Evolutionary conservation across 1,140 invertebrate species (phyloP), one percentile per base, ranked within the genome.

Genomic region (Branchinecta lindahli): DNA sequence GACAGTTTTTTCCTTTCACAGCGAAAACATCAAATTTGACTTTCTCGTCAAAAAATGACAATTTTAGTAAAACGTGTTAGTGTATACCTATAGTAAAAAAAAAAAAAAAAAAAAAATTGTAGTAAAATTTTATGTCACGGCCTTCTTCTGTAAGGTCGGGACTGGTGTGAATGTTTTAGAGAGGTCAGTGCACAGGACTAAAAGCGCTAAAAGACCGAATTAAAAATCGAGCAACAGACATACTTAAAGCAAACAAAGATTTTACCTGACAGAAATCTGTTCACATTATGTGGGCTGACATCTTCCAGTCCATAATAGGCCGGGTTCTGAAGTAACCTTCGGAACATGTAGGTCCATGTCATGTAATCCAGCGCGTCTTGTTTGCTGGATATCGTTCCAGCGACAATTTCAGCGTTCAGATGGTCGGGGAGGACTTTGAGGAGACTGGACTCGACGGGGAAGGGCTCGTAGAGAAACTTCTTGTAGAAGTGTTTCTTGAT

Each of bases 401-500:
- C 75, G 12, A 85, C 85, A 66, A 98, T 90, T 83, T 99, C 97
- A 3, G 97, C 97, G 81, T 99, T 99, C 66, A 99, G 83, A 80
- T 99, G 97, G 80, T 99, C 96, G 0, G 95, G 85, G 12, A 99
- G 78, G 0, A 97, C 95, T 69, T 86, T 84, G 8, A 98, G 79
- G 15, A 99, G 79, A 78, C 88, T 95, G 0, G 95, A 98, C 79
- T 99, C 97, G 0, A 99, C 96, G 0, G 97, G 97, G 79, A 99
- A 99, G 0, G 97, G 97, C 78, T 99, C 94, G 78, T 99, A 98
- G 0, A 99, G 79, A 79, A 99, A 99, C 78, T 96, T 96, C 77
- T 97, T 97, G 80, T 99, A 99, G 81, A 98, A 99, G 77, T 94
- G 91, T 79, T 99, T 99, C 80, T 99, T 99, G 33, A 91, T 86